Percentiles rank a stretch among this genome's conserved stretches.
Conservation (phyloP, 2,113 vertebrate species). For the Oreochromis niloticus region DNA sequence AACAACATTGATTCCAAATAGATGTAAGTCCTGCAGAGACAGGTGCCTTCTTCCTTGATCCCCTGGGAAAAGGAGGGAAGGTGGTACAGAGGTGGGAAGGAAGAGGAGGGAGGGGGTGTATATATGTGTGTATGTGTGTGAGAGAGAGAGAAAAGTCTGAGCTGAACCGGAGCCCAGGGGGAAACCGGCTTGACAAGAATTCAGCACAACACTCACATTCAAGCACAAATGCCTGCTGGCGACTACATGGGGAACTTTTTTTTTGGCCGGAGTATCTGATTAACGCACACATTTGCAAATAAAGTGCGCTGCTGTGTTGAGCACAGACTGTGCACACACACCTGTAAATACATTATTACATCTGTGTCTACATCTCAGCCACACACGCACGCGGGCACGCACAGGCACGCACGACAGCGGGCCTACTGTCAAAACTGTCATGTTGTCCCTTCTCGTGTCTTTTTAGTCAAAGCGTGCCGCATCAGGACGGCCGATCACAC, state of each 20-base stretch:
- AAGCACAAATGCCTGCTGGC: neutral
- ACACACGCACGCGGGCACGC: neutral
- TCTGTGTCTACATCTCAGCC: neutral
- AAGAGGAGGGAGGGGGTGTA: neutral
- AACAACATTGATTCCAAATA: neutral
- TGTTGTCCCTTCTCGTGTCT: neutral
- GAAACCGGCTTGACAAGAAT: constrained; percentile 62
- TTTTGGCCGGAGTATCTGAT: neutral
- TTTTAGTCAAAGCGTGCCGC: neutral
- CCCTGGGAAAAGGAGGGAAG: neutral
- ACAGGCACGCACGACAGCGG: neutral
- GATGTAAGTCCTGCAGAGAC: neutral
- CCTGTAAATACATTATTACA: neutral
- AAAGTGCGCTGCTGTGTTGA: neutral
- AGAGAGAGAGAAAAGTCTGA: neutral
- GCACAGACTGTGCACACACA: neutral
- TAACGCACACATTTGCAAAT: neutral
- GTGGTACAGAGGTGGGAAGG: neutral
- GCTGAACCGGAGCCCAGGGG: constrained; percentile 15
- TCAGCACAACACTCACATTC: constrained; percentile 17
- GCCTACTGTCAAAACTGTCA: constrained; percentile 25
- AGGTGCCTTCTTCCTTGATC: constrained; percentile 17
- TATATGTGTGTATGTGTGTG: fast-evolving
- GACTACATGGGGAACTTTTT: neutral
- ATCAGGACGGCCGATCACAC: neutral